Evolutionary conservation across 2,888 invertebrate species (phyloP), one percentile per base, ranked within the genome.

Genomic region (Adineta ricciae): DNA sequence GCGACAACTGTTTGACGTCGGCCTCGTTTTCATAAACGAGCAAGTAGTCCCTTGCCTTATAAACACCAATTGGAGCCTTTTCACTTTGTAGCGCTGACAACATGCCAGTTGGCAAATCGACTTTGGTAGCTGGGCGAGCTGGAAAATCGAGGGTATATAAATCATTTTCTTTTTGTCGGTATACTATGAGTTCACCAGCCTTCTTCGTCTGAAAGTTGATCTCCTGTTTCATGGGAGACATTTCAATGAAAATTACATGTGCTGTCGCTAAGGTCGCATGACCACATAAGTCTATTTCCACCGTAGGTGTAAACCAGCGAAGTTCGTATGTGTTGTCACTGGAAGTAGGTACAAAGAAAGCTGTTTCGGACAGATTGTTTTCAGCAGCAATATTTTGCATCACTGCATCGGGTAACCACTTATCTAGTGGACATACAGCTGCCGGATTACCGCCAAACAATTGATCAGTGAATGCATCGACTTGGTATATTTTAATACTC

Each of bases 351-450:
- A 88, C 87, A 54, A 91, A 90, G 87, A 91, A 92, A 1, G 92
- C 92, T 0, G 92, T 92, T 88, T 92, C 92, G 27, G 92, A 92
- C 7, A 92, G 87, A 87, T 92, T 92, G 89, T 92, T 91, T 87
- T 92, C 92, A 2, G 89, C 88, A 1, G 92, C 92, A 50, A 93
- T 90, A 86, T 90, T 89, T 87, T 92, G 92, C 87, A 91, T 90
- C 38, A 88, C 87, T 1, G 89, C 89, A 64, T 92, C 91, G 3
- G 88, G 32, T 73, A 73, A 73, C 73, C 73, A 73, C 9, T 38
- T 36, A 46, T 88, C 87, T 7, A 91, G 85, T 4, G 91, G 88
- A 87, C 91, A 91, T n/a, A 92, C 91, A 2, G 92, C 92, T 1
- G 92, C 92, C 5, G 92, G 91, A 88, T 92, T 92, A 50, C 92